Base-by-base conservation (phyloP, 2,113 vertebrate species). In the Muntiacus reevesi region DNA sequence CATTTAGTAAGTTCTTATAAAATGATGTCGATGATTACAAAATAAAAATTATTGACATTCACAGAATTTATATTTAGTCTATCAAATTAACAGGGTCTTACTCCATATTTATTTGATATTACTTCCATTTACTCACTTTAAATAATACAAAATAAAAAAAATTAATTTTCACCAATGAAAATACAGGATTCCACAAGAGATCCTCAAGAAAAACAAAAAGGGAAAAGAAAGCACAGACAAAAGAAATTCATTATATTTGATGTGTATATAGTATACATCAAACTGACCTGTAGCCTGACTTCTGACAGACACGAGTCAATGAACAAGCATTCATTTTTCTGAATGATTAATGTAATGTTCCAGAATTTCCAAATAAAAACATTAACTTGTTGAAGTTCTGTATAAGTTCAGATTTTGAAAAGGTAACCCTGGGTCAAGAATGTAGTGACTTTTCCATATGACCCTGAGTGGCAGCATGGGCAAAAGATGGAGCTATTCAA, bases 311-410 rank as follows among this genome's bases (percentile, higher is more conserved):
- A 76, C 3, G 30, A 36, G 40, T 71, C 81, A 87, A 50, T 87
- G 55, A 86, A 78, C 28, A 36, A 95, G 62, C 33, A 76, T 43
- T 85, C 14, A 62, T 62, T 89, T 86, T 92, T 85, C 76, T 36
- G 43, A 93, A 79, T 28, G 2, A 96, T 71, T 81, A 79, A 94
- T 33, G 21, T 36, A 87, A 54, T 52, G 60, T 59, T 59, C 33
- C 27, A 94, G 54, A 97, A 85, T 60, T 89, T 92, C 88, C 78
- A 86, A 96, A 86, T 91, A 81, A 91, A 95, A 96, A 36, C 8
- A 86, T 1, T 89, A 6, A 86, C 36, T 10, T 82, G 25, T 36
- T 88, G 17, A 96, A 45, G 30, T 54, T 96, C 19, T 89, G 7
- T 36, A 47, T 11, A 89, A 84, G 19, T 52, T 95, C 91, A 87